Evolutionary conservation across 2,113 vertebrate species (phyloP).

Genomic region (Numenius arquata): DNA sequence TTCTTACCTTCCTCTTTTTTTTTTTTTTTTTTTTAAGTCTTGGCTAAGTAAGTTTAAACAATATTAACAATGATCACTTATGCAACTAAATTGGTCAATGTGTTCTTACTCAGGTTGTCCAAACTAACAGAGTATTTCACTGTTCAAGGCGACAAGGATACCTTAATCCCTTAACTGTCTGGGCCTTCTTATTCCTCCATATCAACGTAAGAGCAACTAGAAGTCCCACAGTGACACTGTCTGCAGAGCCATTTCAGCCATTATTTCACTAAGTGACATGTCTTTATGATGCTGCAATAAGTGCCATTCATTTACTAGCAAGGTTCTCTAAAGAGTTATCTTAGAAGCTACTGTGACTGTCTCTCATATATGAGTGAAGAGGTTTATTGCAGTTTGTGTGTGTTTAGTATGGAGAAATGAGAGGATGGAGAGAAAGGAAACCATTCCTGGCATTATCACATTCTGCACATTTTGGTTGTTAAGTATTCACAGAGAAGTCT

Average conservation of each 20-base stretch:
- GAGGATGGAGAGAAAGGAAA: neutral
- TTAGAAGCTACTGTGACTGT: neutral
- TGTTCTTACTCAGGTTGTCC: neutral
- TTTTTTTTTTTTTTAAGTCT: neutral
- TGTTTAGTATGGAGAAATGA: neutral
- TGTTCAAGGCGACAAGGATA: neutral
- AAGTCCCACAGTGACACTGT: neutral
- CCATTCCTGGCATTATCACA: neutral
- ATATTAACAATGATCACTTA: neutral
- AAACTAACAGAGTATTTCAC: neutral
- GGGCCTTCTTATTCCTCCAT: neutral
- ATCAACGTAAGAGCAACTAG: neutral
- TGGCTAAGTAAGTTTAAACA: neutral
- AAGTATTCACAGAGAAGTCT: neutral
- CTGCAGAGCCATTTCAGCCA: neutral
- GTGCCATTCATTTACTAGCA: neutral
- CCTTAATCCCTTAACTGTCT: neutral
- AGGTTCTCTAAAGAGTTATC: neutral
- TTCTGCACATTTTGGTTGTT: neutral
- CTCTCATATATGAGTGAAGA: neutral
- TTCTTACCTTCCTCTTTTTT: neutral
- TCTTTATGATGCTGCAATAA: neutral
- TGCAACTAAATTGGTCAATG: neutral
- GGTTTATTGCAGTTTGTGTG: rapidly evolving
- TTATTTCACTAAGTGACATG: neutral